These are phyloP conservation scores for Polyommatus icarus DNA, from an alignment of 2,888 invertebrate species.

Conservation along the genomic window DNA sequence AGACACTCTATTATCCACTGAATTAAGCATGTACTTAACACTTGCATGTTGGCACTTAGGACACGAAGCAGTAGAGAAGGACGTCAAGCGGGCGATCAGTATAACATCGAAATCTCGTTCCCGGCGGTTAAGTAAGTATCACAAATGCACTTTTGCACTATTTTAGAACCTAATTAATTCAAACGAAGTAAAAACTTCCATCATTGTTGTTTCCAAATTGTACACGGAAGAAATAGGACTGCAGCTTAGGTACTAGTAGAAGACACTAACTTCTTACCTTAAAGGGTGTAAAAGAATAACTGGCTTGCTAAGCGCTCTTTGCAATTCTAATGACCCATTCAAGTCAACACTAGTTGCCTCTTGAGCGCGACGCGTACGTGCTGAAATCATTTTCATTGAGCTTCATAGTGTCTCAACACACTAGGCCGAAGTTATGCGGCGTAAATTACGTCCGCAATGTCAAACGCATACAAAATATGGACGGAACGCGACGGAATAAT, in stretches of 20 bases:
- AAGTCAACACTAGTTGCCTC: background rate
- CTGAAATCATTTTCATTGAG: background rate
- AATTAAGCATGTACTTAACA: conserved; percentile 66
- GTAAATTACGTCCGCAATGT: no score
- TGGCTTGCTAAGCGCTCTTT: background rate
- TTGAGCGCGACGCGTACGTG: background rate
- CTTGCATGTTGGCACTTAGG: conserved; percentile 84
- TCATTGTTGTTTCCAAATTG: background rate
- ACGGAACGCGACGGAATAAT: no score
- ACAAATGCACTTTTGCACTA: conserved; percentile 55
- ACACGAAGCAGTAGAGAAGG: conserved; percentile 86
- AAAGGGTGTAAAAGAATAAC: background rate
- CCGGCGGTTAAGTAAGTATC: conserved; percentile 93
- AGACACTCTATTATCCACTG: conserved; percentile 3
- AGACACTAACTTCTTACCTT: background rate
- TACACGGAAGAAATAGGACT: background rate
- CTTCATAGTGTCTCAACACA: no score
- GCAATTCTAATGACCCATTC: background rate
- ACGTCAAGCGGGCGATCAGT: conserved; percentile 93
- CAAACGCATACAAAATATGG: no score
- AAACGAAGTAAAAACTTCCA: background rate
- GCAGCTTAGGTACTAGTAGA: background rate
- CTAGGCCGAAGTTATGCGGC: no score
- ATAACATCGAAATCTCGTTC: conserved; percentile 95
- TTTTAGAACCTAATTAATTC: background rate